These are phyloP conservation scores for Caenorhabditis elegans DNA, from an alignment of 1,140 invertebrate genomes.

Conservation along the genomic window DNA sequence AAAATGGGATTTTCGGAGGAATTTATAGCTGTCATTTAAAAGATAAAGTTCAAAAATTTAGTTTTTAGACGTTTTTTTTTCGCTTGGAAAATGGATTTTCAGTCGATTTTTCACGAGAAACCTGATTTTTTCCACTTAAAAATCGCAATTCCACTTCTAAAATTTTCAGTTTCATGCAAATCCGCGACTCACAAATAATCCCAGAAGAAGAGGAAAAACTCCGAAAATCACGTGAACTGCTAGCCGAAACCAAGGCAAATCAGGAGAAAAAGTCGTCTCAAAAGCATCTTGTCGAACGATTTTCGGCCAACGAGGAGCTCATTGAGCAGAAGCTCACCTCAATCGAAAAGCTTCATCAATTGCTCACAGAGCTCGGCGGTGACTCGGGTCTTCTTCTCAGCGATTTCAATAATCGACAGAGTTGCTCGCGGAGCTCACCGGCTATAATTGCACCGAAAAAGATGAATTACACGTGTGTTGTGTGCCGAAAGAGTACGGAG, in stretches of 20 bases:
- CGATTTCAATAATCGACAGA: background rate
- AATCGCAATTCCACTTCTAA: too few species aligned
- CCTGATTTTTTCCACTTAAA: too few species aligned
- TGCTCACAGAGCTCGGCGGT: background rate
- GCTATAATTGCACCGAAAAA: background rate
- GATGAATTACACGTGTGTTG: background rate
- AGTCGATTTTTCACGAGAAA: too few species aligned
- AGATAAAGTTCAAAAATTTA: too few species aligned
- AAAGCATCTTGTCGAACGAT: background rate
- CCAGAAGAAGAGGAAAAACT: conserved; percentile 21
- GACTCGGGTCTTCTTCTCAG: background rate
- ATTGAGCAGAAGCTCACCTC: background rate
- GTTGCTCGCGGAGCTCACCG: background rate
- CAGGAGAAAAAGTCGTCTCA: background rate
- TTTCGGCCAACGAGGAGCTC: background rate
- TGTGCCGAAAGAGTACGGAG: background rate
- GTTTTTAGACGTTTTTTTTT: too few species aligned
- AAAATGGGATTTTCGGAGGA: too few species aligned
- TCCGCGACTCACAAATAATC: conserved; percentile 3
- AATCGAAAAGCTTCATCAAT: background rate
- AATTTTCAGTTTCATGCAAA: background rate
- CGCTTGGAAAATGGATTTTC: too few species aligned
- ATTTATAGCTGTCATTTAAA: too few species aligned
- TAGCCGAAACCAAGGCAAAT: background rate
- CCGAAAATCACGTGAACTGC: background rate